Evolutionary conservation across 2,888 invertebrate species (phyloP), one percentile per base, ranked within the genome.

Genomic region (Sympetrum striolatum): DNA sequence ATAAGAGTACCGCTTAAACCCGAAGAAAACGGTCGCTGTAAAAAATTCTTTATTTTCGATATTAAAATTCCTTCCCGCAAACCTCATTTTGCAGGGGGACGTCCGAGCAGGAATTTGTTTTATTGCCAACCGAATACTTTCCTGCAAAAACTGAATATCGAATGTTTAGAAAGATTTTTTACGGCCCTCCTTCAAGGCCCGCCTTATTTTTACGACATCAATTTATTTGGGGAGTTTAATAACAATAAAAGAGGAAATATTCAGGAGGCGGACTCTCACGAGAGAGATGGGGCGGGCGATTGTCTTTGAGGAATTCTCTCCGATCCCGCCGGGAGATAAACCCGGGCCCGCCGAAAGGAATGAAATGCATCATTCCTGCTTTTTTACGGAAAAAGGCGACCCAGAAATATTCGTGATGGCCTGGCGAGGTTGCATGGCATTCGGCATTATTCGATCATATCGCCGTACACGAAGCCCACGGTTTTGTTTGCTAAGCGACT

Each of bases 371-470:
- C 53, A 53, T 53, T 53, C 53, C 53, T 25, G 73, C 73, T 25
- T 73, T 31, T 73, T 31, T 73, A 31, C 15, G 44, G 44, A 44
- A 31, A 73, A 73, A 60, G 37, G 86, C 58, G 12, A 60, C 86
- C 35, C 86, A 60, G 73, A 86, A 86, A 60, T 86, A 86, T 86
- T 86, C 86, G 86, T 64, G 60, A 60, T 35, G 35, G 35, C 58
- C 58, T 82, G 35, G 35, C 82, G 35, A 31, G 35, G 86, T 86
- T 12, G 86, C 86, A 86, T 35, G 86, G 37, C 86, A 60, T 86
- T 60, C 37, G 60, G 58, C 86, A 37, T 64, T 64, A 86, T 86
- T 86, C 64, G 86, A 86, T 64, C n/a, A 12, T 86, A 86, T 86
- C 86, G 31, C 58, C 35, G 58, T 82, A 22, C 82, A 82, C 58